Conservation (phyloP, 2,113 vertebrate genomes). For the Spilogale gracilis region DNA sequence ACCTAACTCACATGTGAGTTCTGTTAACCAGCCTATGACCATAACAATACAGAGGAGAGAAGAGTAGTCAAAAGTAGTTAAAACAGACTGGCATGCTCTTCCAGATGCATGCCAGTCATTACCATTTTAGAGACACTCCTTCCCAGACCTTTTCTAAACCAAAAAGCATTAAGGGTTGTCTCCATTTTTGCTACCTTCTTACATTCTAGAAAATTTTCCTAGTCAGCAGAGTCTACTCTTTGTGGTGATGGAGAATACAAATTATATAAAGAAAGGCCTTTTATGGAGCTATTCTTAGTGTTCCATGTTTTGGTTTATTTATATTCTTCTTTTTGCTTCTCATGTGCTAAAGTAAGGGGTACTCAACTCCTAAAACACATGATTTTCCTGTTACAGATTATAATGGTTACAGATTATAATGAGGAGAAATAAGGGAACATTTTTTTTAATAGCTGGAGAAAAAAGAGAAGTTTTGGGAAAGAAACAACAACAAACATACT, state of each 20-base stretch:
- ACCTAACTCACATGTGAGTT: not conserved
- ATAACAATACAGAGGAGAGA: not conserved
- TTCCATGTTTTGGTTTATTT: not conserved
- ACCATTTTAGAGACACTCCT: not conserved
- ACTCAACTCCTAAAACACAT: not conserved
- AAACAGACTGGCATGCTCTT: too few relatives aligned
- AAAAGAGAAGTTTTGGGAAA: not conserved
- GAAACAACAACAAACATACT: not conserved
- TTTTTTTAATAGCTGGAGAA: not conserved
- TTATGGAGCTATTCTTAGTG: not conserved
- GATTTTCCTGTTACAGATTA: not conserved
- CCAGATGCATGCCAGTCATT: not conserved
- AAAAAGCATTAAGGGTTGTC: not conserved
- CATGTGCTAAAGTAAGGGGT: not conserved
- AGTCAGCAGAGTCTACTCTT: not conserved
- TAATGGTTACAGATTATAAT: not conserved
- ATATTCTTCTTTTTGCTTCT: not conserved
- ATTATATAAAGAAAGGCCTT: not conserved
- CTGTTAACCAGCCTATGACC: not conserved
- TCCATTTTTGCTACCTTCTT: not conserved
- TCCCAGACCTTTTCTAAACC: not conserved
- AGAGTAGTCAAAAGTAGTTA: not conserved
- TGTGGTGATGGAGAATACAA: not conserved
- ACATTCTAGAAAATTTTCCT: not conserved
- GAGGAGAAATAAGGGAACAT: not conserved